Evolutionary conservation across 1,140 invertebrate genomes (phyloP).

Genomic region (Caerostris darwini): DNA sequence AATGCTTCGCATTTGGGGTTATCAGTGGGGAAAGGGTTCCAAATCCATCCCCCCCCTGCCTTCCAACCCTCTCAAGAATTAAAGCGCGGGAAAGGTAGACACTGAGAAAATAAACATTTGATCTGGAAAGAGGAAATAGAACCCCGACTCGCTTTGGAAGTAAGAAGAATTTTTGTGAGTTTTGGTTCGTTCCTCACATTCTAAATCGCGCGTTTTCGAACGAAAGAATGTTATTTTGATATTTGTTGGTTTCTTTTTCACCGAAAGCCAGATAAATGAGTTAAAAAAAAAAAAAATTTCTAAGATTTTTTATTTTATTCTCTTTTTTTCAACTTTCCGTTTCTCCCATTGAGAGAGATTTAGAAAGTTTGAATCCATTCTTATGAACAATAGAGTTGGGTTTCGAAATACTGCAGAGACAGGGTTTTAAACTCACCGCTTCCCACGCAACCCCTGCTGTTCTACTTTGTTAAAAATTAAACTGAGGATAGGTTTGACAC

Average conservation of each 20-base stretch:
- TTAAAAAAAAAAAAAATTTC: too few species aligned
- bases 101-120: constrained; percentile 60
- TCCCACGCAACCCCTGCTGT: too few species aligned
- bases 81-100: constrained; percentile 36
- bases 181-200: neutral
- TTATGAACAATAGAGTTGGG: neutral
- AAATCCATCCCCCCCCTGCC: neutral
- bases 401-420: neutral
- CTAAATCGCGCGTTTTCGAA: neutral
- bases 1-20: constrained; percentile 49
- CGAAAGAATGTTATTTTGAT: neutral
- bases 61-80: neutral
- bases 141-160: neutral
- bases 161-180: constrained; percentile 3
- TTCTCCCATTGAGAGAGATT: neutral
- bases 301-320: neutral
- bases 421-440: too few species aligned
- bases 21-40: neutral
- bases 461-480: too few species aligned
- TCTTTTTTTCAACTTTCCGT: neutral
- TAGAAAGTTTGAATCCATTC: constrained; percentile 23
- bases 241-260: neutral
- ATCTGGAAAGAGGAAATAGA: constrained; percentile 38
- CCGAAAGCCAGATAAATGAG: neutral
- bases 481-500: too few species aligned